A percentile compares a stretch with the other conserved stretches of the same genome.
Conservation (phyloP, 2,888 invertebrate species). For the Anoncus sp. region DNA sequence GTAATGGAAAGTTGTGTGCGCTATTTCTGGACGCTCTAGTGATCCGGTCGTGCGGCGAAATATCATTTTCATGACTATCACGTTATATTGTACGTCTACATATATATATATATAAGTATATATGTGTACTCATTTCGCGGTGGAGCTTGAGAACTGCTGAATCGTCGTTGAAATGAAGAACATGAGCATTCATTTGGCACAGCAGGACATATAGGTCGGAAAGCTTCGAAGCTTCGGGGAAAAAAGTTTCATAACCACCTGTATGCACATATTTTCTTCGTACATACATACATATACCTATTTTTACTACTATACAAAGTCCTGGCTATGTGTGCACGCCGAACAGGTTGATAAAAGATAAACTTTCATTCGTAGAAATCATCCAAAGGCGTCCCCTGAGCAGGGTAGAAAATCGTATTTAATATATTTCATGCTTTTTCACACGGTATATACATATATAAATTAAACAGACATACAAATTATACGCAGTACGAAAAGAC, state of each 20-base stretch:
- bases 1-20: slow-evolving; percentile 73
- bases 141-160: slow-evolving; percentile 20
- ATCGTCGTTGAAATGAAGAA: slow-evolving; percentile 21
- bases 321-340: neutral
- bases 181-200: neutral
- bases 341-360: neutral
- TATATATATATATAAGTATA: slow-evolving; percentile 10
- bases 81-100: slow-evolving; percentile 17
- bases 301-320: slow-evolving; percentile 1
- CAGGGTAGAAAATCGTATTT: neutral
- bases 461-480: too few species aligned
- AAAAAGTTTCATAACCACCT: slow-evolving; percentile 51
- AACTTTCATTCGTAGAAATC: slow-evolving; percentile 4
- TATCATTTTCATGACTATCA: slow-evolving; percentile 62
- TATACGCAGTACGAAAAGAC: neutral
- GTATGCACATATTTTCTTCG: slow-evolving; percentile 39
- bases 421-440: slow-evolving; percentile 8
- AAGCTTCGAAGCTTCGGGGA: slow-evolving; percentile 29
- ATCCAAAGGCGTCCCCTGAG: slow-evolving; percentile 1
- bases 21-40: slow-evolving; percentile 72
- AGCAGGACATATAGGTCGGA: slow-evolving; percentile 1
- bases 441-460: neutral
- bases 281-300: slow-evolving; percentile 9
- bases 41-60: slow-evolving; percentile 63
- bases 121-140: slow-evolving; percentile 21